Conservation (phyloP, 2,888 invertebrate species). For the Hirtodrosophila histrioides region DNA sequence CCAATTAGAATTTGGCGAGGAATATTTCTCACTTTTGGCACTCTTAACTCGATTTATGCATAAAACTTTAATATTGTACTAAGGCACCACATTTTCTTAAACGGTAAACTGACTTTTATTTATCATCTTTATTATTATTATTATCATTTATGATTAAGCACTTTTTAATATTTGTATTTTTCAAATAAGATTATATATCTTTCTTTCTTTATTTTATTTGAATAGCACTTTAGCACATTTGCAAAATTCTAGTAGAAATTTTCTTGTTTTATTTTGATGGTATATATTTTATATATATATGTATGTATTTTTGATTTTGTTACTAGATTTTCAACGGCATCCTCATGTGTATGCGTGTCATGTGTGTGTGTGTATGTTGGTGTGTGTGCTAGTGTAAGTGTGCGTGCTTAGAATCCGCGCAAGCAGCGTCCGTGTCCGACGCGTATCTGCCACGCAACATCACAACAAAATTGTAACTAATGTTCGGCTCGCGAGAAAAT, state of each 20-base stretch:
- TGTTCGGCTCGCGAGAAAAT: constrained; percentile 80
- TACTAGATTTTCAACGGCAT: constrained; percentile 46
- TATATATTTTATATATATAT: too few relatives aligned
- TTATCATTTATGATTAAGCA: constrained; percentile 45
- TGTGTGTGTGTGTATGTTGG: constrained; percentile 25
- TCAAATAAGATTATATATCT: constrained; percentile 10
- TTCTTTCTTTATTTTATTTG: constrained; percentile 11
- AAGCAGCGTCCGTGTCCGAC: constrained; percentile 81
- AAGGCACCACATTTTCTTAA: constrained; percentile 67
- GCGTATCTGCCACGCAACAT: constrained; percentile 83
- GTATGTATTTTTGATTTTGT: constrained; percentile 30
- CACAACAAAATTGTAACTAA: constrained; percentile 84
- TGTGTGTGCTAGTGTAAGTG: constrained; percentile 57
- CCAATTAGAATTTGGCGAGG: too few relatives aligned
- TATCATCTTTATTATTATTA: constrained; percentile 7
- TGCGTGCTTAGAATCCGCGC: constrained; percentile 77
- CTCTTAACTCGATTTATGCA: constrained; percentile 42
- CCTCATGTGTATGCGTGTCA: constrained; percentile 19
- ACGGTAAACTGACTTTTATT: constrained; percentile 26
- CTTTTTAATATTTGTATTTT: constrained; percentile 23
- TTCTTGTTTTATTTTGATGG: constrained; percentile 26
- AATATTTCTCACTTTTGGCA: constrained; percentile 22
- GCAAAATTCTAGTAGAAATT: constrained; percentile 53
- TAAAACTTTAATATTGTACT: constrained; percentile 54
- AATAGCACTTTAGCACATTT: constrained; percentile 25